Base-by-base conservation (phyloP, 1,140 invertebrate genomes). In the Procambarus virginalis region DNA sequence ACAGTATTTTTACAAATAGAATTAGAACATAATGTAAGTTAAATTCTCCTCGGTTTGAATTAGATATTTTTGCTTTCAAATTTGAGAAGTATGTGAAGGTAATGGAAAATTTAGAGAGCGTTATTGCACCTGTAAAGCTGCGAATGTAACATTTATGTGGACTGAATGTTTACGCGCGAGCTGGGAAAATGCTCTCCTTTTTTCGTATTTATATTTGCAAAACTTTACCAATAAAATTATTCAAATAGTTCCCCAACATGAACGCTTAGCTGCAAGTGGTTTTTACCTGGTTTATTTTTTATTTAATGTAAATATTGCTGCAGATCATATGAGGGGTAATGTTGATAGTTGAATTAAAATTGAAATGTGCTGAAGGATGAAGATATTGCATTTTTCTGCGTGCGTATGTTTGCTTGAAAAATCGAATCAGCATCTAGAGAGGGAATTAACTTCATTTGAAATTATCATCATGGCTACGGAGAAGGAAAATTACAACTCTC, bases 51-150 rank as follows among this genome's bases (percentile, higher is more conserved):
- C 22, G 68, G 22, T 34, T 9, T 73, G 20, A 73, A 73, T 73
- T 73, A 73, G 68, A 73, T 73, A 34, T 0, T 73, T 73, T n/a
- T 34, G n/a, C 22, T 4, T 34, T 73, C 68, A 73, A 73, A 34
- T 73, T 34, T 73, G n/a, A 22, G 68, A 34, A 8, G 68, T 20
- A 73, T 73, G 8, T n/a, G 68, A 73, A 1, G 68, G 68, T 73
- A 73, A 73, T 73, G 68, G 68, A 34, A 73, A 73, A 73, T 73
- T 73, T 73, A 73, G 14, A 34, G 68, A 10, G 68, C n/a, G 20
- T 34, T 73, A 73, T 73, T 73, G 68, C 68, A 22, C 34, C 68
- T 73, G 20, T 73, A 34, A 8, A 34, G 10, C 20, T 73, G 14
- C 5, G 20, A 68, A 68, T 68, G 64, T 17, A 68, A 17, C 14